Evolutionary conservation across 1,140 invertebrate species (phyloP), one percentile per base, ranked within the genome.

Genomic region (Eufriesea mexicana): DNA sequence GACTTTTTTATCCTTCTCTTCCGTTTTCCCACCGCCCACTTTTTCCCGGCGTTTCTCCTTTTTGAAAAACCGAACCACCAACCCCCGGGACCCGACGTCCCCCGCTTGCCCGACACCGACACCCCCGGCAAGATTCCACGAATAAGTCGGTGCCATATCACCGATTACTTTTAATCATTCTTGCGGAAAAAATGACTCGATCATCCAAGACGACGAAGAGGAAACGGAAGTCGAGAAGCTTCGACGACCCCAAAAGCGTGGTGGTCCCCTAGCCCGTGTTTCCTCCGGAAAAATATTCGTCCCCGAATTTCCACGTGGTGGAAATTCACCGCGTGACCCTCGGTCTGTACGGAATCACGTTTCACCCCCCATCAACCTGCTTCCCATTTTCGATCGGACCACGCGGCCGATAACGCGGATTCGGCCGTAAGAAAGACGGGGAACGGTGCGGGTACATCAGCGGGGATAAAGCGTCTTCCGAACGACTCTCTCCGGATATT

Each of bases 1-100:
- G 51, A 73, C 68, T 64, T 81, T 73, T 73, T 84, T 47, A 57
- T 72, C 51, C 51, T n/a, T 54, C 25, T 57, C 54, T 64, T 18
- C 73, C n/a, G 47, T 61, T 62, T 25, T 25, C 49, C 49, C 16
- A 12, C 47, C 20, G 16, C 18, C 23, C n/a, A n/a, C n/a, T n/a
- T 45, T 70, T 35, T 10, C 23, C 23, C 28, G 16, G 7, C 12
- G 49, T 16, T 51, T 61, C 35, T 62, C 10, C 55, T 35, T 81
- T 81, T 66, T 57, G 54, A 75, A 81, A 81, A 81, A 57, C 72
- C n/a, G 62, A 66, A 74, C 61, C 59, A 7, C 49, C 14, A 12
- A 25, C 55, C 45, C 55, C 45, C 7, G 4, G 14, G 45, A 10
- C 8, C 28, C n/a, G 68, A 16, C 28, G n/a, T 49, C 42, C 7